Evolutionary conservation across 2,888 invertebrate genomes (phyloP), one percentile per base, ranked within the genome.

Genomic region (Heteromyza rotundicornis): DNA sequence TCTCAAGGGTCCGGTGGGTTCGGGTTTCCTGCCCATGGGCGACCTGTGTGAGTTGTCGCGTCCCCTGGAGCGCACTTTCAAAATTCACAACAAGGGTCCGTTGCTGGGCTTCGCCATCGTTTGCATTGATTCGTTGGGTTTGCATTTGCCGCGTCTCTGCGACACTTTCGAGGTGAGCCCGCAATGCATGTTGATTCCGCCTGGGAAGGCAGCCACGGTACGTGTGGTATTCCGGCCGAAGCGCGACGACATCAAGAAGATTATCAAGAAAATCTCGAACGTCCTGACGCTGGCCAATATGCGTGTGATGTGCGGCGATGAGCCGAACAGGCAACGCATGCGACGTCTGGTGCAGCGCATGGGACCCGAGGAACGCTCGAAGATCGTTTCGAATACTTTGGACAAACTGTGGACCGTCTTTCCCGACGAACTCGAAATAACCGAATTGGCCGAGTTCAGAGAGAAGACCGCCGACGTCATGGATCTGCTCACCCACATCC

Each of bases 1-100:
- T 14, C 81, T 84, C 1, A 86, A 86, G 71, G 88, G 88, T 54
- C 86, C 86, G 0, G 84, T 85, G 1, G 87, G 87, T 2, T 84
- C 85, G 63, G 84, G 86, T 65, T 88, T 87, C 83, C 70, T 89
- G 1, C 85, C 87, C 1, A 79, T 89, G 47, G 89, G 89, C 8
- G 84, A 84, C 66, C 72, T 88, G 0, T 84, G 84, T 61, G 84
- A 85, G 1, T 74, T 84, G 12, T 82, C 83, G 23, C 62, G 71
- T 7, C 67, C 73, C 5, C 70, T 88, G 14, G 80, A 81, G 12
- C 83, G 85, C 49, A 83, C 78, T 50, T 85, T 89, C 59, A 80
- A 76, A 40, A 75, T 89, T 2, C 84, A 84, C 67, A 89, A 89
- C 70, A 84, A 77, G 17, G 89, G 89, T 1, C 85, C 86, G 32